Conservation (phyloP, 2,797 vertebrate species). For the Mus minutoides region DNA sequence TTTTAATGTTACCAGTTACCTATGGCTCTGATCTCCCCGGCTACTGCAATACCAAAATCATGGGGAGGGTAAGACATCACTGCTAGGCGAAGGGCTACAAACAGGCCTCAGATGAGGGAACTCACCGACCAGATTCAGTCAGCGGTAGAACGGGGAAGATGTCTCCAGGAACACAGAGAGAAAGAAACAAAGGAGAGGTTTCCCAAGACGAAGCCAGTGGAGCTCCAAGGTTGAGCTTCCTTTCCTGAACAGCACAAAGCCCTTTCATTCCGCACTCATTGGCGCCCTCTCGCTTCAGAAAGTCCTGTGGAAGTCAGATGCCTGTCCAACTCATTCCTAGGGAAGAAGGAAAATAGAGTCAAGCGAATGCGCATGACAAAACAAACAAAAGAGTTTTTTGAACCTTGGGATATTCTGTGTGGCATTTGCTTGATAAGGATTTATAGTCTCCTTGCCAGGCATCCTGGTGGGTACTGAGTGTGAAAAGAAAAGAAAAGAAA, state of each 20-base stretch:
- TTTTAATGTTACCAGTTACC: constrained; percentile 82
- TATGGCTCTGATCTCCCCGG: constrained; percentile 77
- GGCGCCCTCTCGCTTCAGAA: constrained; percentile 6
- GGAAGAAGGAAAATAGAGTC: constrained; percentile 8
- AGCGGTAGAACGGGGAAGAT: constrained; percentile 17
- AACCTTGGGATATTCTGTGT: not conserved
- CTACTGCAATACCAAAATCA: constrained; percentile 64
- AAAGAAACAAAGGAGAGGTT: constrained; percentile 39
- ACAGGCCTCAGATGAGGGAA: constrained; percentile 57
- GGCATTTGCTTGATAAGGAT: not conserved
- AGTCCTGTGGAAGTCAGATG: not conserved
- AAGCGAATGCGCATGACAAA: not conserved
- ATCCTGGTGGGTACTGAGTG: not conserved
- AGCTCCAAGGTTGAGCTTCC: not conserved
- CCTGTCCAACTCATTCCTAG: not conserved
- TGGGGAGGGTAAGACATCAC: constrained; percentile 37
- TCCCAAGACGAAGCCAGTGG: not conserved
- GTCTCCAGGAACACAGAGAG: constrained; percentile 69
- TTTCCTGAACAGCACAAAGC: rapidly evolving
- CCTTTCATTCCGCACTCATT: not conserved
- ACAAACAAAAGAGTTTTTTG: not conserved
- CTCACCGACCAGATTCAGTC: constrained; percentile 56
- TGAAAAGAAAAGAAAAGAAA: not conserved
- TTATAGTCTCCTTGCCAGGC: not conserved
- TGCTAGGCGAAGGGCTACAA: constrained; percentile 69